Base-by-base conservation (phyloP, 2,888 invertebrate genomes). In the Osmoderma eremita region DNA sequence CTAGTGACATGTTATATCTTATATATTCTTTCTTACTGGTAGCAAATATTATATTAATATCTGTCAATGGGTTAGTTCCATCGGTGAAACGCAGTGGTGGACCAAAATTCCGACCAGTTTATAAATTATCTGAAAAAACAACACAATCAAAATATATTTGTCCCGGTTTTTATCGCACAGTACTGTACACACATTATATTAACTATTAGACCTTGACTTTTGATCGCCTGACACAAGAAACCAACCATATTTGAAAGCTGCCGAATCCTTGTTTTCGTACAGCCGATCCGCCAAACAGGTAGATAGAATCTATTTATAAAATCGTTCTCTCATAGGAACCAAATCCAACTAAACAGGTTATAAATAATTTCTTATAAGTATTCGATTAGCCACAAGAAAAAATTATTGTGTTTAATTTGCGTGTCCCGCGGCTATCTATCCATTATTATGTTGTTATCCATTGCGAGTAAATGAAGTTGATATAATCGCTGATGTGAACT, bases 271-370 rank as follows among this genome's bases (percentile, higher is more conserved):
- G 17, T 58, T 24, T 58, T 24, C 17, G 12, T n/a, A n/a, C n/a
- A 17, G 17, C 13, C 39, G 45, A 42, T 58, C 39, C 39, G 10
- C 17, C 22, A 71, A 30, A 72, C 74, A 73, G 74, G 73, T 74
- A 74, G 72, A n/a, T 74, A 74, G 72, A 72, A 70, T 74, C 73
- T 74, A 74, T 74, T 73, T 74, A 73, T 74, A 74, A 72, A 73
- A 68, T 38, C n/a, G 48, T 54, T 65, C 36, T 65, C 48, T 45
- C 65, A 48, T 65, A 56, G 54, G 30, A 36, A 65, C 54, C 53
- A 42, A 53, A 36, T 38, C 50, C 38, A 41, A 22, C 18, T 18
- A 13, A 54, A n/a, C 54, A n/a, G 12, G 54, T 54, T 54, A n/a
- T 1, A 48, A 48, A 1, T 30, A n/a, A 8, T 2, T 13, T n/a